Evolutionary conservation across 2,888 invertebrate genomes (phyloP), one percentile per base, ranked within the genome.

Genomic region (Netelia melanura): DNA sequence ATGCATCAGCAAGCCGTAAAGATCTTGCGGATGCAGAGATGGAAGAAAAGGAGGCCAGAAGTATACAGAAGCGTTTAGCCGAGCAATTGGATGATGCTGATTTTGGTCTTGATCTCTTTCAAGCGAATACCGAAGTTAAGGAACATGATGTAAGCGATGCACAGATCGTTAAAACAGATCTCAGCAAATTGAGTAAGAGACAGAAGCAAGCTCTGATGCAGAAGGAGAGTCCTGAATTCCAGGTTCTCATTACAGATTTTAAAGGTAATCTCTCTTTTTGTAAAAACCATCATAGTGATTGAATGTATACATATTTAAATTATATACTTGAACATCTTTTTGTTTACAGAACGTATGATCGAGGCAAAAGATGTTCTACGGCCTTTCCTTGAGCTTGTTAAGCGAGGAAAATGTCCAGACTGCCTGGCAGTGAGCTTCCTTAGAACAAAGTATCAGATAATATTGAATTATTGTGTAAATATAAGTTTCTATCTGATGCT

Each of bases 191-290:
- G 90, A 96, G 96, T 14, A 96, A 96, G 90, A 95, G 96, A 78
- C 97, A 98, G 92, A 97, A 97, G 90, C 90, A 96, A 76, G 96
- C 97, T 90, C 93, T 98, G 75, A 94, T 98, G 87, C 95, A 97
- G 91, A 97, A 97, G 91, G 98, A 98, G 93, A 97, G 97, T 70
- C 98, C 98, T 1, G 98, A 99, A 94, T 96, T 98, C 92, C 92
- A 96, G 77, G 96, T 96, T 3, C 94, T 98, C 11, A 95, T 97
- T 72, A 95, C 96, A 85, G 98, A 98, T 93, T 98, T 97, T 91
- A 96, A 97, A 95, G 95, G 96, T 92, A 96, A 95, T 58, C 56
- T 48, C 14, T 14, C 8, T 14, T 48, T 14, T 14, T 48, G 43
- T 79, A 17, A 17, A 58, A 44, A 62, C 21, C 21, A 56, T 43